Base-by-base conservation (phyloP, 2,797 vertebrate species). In the Steatocranus sp. region DNA sequence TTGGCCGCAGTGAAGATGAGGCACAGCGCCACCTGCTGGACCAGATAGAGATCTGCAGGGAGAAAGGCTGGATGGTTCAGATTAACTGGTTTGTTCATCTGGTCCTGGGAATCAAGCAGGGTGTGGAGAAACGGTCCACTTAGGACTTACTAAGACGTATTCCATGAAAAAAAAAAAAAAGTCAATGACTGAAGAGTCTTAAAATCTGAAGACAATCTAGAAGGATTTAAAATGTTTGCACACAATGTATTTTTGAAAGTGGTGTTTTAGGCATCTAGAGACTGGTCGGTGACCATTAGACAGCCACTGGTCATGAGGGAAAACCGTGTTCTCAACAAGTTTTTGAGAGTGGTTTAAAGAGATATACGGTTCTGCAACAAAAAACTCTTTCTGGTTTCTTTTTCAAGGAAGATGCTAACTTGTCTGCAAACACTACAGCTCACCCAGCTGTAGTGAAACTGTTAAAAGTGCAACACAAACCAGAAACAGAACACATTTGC, bases 61-160 rank as follows among this genome's bases (percentile, higher is more conserved):
- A 99, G 92, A 99, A 99, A 88, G 99, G 98, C 78, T 99, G 99
- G 99, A 99, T 98, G 6, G 98, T 99, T 76, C 98, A 99, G 91
- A 98, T 99, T 89, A 99, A 99, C 93, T 99, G 99, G 99, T 99
- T 99, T 91, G 95, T 99, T 68, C 99, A 99, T 83, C 96, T 99
- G 93, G 98, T 99, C 82, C 96, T 99, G 66, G 98, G 99, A 77
- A 99, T 99, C 93, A 99, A 99, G 88, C 98, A 99, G 95, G 98
- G 98, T 6, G 97, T 97, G 83, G 98, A 99, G 91, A 99, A 99
- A 83, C 96, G 98, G 20, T 99, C 98, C 23, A 97, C 97, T 63
- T 99, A 93, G 53, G n/a, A 75, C 9, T 5, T 17, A 15, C 3
- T 6, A 27, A 7, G 15, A 46, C 1, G 5, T 32, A 30, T 3